Base-by-base conservation (phyloP, 2,113 vertebrate genomes). In the Galemys pyrenaicus region DNA sequence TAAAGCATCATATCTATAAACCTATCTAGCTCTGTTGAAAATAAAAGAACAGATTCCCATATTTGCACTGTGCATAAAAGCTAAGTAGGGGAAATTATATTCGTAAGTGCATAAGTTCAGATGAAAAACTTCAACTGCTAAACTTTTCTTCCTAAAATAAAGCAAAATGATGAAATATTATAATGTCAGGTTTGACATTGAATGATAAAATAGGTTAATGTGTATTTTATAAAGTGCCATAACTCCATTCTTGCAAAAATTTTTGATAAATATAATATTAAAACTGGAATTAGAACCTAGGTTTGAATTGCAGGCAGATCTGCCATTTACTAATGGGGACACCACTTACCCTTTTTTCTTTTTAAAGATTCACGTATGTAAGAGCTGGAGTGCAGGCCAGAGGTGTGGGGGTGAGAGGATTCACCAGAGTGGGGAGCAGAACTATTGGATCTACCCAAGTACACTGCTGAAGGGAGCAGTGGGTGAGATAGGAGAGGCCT, bases 121-220 rank as follows among this genome's bases (percentile, higher is more conserved):
- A 89, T 51, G 22, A 67, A 41, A 83, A 39, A 7, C 26, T 92
- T 92, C 79, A 94, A 83, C 80, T 67, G 64, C 22, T 20, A 3
- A 65, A 11, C 41, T 70, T 78, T 96, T 95, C 17, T 91, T 91
- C 35, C 24, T 74, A 74, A 94, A 41, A 86, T 86, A 77, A 82
- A 71, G 2, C 70, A 71, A 93, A 92, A 37, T 75, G 81, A 87
- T 28, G 20, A 95, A 87, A 95, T 71, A 84, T 73, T 65, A 32
- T 44, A 83, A 91, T 84, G 39, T 56, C 51, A 87, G 19, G 79
- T 49, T 87, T 84, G 70, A 85, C 49, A 75, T 0, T 78, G 65
- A 92, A 60, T 91, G 51, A 78, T 62, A 58, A 85, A 80, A 54
- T 86, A 96, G 46, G 64, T 88, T 11, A 3, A 51, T 60, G 62